phyloP scores from a whole-genome alignment of 1,140 invertebrate genomes.

The Pararge aegeria region DNA sequence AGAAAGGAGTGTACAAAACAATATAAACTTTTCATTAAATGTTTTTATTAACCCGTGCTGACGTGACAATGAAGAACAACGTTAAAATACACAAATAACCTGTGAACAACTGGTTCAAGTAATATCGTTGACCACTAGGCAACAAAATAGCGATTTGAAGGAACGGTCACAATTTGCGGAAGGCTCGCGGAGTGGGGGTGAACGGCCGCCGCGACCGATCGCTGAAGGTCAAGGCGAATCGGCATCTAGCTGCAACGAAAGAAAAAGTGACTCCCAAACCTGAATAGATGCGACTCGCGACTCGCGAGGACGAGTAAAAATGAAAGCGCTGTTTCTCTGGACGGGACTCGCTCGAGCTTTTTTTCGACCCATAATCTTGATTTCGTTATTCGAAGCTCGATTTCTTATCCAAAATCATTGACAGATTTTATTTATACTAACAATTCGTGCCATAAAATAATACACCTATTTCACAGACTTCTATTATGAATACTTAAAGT shows the following conservation, averaged over 20 bases:
- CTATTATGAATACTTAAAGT: no score
- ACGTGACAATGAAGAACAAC: no score
- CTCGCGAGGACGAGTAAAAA: constrained; percentile 72
- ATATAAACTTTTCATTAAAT: no score
- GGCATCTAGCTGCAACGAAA: constrained; percentile 65
- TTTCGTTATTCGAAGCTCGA: not conserved
- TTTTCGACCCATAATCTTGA: not conserved
- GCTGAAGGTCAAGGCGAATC: constrained; percentile 72
- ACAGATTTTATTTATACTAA: not conserved
- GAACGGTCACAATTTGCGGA: constrained; percentile 42
- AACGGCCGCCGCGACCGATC: constrained; percentile 69
- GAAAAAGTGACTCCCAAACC: constrained; percentile 77
- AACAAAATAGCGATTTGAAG: constrained; percentile 15
- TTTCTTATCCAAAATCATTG: no score
- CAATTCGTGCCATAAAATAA: not conserved
- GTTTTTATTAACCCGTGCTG: no score
- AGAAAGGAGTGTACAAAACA: no score
- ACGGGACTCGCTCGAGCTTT: constrained; percentile 24
- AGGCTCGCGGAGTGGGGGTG: constrained; percentile 50
- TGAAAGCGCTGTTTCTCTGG: constrained; percentile 63
- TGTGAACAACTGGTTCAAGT: no score
- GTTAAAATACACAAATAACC: no score
- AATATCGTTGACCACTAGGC: not conserved
- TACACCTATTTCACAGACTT: no score
- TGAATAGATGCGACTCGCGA: constrained; percentile 62